These are phyloP conservation scores for Acleris sparsana DNA, from an alignment of 2,888 invertebrate species.

Conservation along the genomic window DNA sequence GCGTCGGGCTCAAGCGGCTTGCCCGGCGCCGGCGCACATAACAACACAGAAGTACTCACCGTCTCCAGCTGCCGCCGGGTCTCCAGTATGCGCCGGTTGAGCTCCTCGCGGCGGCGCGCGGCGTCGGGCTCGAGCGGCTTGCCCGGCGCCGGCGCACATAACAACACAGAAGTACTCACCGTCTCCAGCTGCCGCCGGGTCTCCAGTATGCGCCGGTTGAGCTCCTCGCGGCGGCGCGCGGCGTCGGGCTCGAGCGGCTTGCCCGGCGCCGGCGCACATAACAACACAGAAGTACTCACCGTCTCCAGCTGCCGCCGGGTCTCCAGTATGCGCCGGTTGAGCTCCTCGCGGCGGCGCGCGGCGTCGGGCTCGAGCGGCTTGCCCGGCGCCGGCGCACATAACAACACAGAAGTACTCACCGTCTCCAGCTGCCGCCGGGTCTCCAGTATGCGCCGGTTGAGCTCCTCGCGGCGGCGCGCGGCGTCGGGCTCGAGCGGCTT, in stretches of 20 bases:
- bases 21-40: too few relatives aligned
- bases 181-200: constrained; percentile 93
- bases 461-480: constrained; percentile 88
- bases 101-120: constrained; percentile 88
- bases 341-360: constrained; percentile 88
- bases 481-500: constrained; percentile 86
- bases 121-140: constrained; percentile 86
- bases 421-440: constrained; percentile 93
- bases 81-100: constrained; percentile 89
- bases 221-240: constrained; percentile 88
- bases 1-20: constrained; percentile 86
- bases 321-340: constrained; percentile 89
- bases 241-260: constrained; percentile 86
- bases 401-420: constrained; percentile 82
- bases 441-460: constrained; percentile 89
- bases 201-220: constrained; percentile 89
- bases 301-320: constrained; percentile 93
- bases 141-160: too few relatives aligned
- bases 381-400: constrained; percentile 70
- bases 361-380: constrained; percentile 86
- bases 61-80: constrained; percentile 93
- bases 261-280: too few relatives aligned
- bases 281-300: too few relatives aligned
- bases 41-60: too few relatives aligned
- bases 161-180: too few relatives aligned